phyloP scores from a whole-genome alignment of 2,797 vertebrate species.

The Thripadectes ignobilis region DNA sequence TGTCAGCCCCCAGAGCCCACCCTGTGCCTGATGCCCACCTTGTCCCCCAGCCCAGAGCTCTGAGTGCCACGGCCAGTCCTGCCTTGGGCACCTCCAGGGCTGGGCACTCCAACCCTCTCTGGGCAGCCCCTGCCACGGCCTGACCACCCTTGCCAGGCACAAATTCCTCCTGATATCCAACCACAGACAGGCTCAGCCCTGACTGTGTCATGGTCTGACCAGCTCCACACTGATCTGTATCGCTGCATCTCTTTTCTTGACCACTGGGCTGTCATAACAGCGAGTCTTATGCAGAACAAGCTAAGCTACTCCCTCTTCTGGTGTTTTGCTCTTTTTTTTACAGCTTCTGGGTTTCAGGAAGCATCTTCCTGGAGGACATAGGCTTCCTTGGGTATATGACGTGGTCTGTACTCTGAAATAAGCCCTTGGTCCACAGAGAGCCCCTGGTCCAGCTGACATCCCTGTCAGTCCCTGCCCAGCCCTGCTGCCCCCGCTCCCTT shows the following conservation, averaged over 20 bases:
- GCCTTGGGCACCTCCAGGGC: neutral
- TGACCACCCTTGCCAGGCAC: rapidly evolving
- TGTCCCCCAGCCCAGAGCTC: neutral
- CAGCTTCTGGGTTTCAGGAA: neutral
- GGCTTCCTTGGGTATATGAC: neutral
- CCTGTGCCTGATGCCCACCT: neutral
- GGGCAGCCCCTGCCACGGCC: neutral
- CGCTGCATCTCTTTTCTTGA: neutral
- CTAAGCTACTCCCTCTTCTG: neutral
- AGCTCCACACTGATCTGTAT: rapidly evolving
- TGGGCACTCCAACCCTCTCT: neutral
- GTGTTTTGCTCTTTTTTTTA: too few relatives aligned
- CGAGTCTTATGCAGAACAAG: neutral
- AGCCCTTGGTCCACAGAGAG: neutral
- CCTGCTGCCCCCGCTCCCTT: neutral
- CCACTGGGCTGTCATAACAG: neutral
- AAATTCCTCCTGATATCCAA: rapidly evolving
- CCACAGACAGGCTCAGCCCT: neutral
- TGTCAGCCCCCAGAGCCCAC: rapidly evolving
- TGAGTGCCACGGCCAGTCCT: neutral
- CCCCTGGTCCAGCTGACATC: neutral
- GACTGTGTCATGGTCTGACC: neutral
- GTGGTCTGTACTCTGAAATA: neutral
- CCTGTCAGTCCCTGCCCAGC: neutral
- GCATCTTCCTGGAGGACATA: neutral